Conservation (phyloP, 2,888 invertebrate species). For the Xestobium rufovillosum region DNA sequence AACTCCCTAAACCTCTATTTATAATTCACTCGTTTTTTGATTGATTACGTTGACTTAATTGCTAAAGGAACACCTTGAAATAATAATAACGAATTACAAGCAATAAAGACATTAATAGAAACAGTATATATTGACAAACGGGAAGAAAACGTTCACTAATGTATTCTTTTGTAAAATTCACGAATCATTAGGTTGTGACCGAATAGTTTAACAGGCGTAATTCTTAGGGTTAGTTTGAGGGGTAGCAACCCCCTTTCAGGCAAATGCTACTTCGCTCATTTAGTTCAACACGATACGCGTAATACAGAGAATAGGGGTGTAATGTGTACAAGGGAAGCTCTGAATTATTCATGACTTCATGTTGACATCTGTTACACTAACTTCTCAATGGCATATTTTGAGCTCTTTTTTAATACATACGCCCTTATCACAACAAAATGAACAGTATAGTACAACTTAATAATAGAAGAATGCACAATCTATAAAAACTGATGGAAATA, state of each 20-base stretch:
- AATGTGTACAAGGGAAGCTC: constrained; percentile 33
- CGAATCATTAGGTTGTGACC: constrained; percentile 38
- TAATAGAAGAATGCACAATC: no score
- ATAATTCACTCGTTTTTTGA: constrained; percentile 31
- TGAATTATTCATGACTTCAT: constrained; percentile 36
- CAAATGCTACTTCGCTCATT: constrained; percentile 31
- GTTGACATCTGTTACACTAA: constrained; percentile 35
- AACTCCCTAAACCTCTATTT: constrained; percentile 28
- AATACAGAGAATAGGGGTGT: constrained; percentile 34
- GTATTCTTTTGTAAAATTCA: constrained; percentile 36
- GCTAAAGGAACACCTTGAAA: constrained; percentile 6
- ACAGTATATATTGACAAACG: neutral
- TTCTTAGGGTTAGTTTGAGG: constrained; percentile 14
- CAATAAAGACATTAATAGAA: constrained; percentile 6
- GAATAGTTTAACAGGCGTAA: constrained; percentile 34
- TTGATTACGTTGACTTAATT: constrained; percentile 34
- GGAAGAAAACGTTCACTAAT: constrained; percentile 23
- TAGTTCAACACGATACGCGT: constrained; percentile 33
- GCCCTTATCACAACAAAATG: no score
- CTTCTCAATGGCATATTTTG: constrained; percentile 22
- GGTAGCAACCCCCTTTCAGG: constrained; percentile 24
- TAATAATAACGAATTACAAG: neutral
- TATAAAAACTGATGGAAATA: no score
- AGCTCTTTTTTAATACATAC: constrained; percentile 1
- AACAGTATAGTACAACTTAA: no score